Base-by-base conservation (phyloP, 2,797 vertebrate genomes). In the Euphonia xanthogaster region DNA sequence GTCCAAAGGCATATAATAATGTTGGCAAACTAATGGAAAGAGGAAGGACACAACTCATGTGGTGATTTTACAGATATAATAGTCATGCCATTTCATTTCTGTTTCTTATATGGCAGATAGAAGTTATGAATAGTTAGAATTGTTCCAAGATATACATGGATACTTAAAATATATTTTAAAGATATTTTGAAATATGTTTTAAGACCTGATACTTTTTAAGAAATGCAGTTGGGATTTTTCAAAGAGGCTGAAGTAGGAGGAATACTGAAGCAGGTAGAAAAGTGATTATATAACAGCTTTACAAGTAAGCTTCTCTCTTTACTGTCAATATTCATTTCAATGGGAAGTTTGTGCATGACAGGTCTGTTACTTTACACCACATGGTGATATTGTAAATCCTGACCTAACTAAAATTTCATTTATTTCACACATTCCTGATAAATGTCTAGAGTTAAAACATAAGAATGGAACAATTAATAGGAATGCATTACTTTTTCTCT, bases 331-430 rank as follows among this genome's bases (percentile, higher is more conserved):
- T 84, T 88, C 21, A 86, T 79, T 93, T 65, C 47, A 20, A 50
- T 31, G 33, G 63, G 68, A 97, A 96, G 96, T 96, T 97, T 90
- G 94, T 89, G 83, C 37, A 80, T 33, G 70, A 87, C 45, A 57
- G 42, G 20, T 94, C 61, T 85, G 30, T 44, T 67, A 82, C 35
- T 90, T 73, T 62, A 71, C 28, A 81, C 19, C 58, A 78, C 58
- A 88, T 39, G 79, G 39, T 44, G 61, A 89, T 50, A 82, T 30
- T 73, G 63, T 85, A 95, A 88, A 88, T 80, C 48, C 47, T 53
- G 44, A 96, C 74, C 30, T 47, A 86, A 47, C 31, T 48, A 33
- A 77, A 63, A 86, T 80, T 62, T 61, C 7, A n/a, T 73, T 88
- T 89, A 15, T 63, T 50, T 88, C 67, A 33, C 63, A 44, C 48